These are phyloP conservation scores for Tangachromis dhanisi DNA, from an alignment of 2,113 vertebrate species.

Conservation along the genomic window DNA sequence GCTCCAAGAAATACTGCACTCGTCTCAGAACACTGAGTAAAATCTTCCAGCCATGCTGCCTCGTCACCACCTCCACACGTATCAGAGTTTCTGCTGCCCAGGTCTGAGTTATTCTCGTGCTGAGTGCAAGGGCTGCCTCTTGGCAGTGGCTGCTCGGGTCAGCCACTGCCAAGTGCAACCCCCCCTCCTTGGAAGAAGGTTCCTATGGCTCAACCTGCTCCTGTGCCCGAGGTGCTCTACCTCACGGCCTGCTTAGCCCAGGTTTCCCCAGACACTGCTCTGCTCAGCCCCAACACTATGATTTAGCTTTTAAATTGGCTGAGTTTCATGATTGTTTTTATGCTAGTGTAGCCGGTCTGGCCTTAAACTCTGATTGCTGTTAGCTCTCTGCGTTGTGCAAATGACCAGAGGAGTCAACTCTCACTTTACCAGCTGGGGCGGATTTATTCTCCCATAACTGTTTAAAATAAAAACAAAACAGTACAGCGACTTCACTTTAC, in stretches of 20 bases:
- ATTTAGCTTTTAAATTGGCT: neutral
- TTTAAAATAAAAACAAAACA: neutral
- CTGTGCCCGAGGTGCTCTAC: neutral
- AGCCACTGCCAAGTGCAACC: neutral
- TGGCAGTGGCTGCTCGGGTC: neutral
- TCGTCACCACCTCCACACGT: neutral
- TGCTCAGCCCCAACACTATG: neutral
- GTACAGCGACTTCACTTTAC: neutral
- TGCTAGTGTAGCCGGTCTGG: neutral
- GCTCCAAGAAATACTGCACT: neutral
- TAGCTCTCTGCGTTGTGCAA: neutral
- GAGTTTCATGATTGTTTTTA: neutral
- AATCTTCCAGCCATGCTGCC: neutral
- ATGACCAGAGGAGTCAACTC: neutral
- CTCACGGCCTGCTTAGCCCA: neutral
- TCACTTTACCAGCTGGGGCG: neutral
- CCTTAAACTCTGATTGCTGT: neutral
- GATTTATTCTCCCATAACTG: neutral
- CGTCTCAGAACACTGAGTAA: neutral
- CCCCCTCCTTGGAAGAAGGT: neutral
- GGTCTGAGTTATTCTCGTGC: neutral
- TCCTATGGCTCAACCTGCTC: neutral
- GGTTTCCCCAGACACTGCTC: neutral
- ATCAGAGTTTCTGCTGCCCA: neutral
- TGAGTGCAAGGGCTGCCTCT: neutral